These are phyloP conservation scores for Cybosia mesomella DNA, from an alignment of 2,888 invertebrate species.

Conservation along the genomic window DNA sequence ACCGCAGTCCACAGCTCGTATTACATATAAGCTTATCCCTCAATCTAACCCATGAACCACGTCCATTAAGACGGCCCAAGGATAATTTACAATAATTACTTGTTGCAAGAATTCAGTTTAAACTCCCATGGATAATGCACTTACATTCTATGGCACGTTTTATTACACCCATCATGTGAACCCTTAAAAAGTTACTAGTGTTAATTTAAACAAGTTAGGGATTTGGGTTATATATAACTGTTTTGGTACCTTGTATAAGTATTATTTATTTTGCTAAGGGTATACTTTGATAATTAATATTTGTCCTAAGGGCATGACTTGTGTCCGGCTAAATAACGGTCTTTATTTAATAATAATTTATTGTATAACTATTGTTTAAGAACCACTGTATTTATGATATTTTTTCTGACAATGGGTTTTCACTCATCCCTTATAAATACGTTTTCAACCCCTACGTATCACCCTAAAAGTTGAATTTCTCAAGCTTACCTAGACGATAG, in stretches of 20 bases:
- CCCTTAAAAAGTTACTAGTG: not conserved
- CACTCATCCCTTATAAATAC: no score
- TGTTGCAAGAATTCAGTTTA: not conserved
- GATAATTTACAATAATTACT: not conserved
- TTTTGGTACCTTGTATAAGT: not conserved
- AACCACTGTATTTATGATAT: no score
- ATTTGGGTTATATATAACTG: not conserved
- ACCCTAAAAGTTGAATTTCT: no score
- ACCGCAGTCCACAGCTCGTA: no score
- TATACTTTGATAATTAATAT: not conserved
- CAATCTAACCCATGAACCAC: not conserved
- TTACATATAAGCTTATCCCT: not conserved
- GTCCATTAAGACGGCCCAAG: not conserved
- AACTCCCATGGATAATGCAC: not conserved
- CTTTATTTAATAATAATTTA: not conserved
- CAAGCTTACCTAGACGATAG: no score
- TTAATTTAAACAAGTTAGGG: not conserved
- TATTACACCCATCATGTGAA: not conserved
- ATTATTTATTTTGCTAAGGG: not conserved
- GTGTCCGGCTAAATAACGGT: not conserved
- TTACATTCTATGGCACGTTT: not conserved
- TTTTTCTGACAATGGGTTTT: no score
- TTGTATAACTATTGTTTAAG: not conserved
- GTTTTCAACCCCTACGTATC: no score
- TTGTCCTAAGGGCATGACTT: conserved; percentile 1